Percentiles rank a stretch among this genome's conserved stretches.
These are phyloP conservation scores for Pyrrhia umbra DNA, from an alignment of 2,888 invertebrate species.

Conservation along the genomic window DNA sequence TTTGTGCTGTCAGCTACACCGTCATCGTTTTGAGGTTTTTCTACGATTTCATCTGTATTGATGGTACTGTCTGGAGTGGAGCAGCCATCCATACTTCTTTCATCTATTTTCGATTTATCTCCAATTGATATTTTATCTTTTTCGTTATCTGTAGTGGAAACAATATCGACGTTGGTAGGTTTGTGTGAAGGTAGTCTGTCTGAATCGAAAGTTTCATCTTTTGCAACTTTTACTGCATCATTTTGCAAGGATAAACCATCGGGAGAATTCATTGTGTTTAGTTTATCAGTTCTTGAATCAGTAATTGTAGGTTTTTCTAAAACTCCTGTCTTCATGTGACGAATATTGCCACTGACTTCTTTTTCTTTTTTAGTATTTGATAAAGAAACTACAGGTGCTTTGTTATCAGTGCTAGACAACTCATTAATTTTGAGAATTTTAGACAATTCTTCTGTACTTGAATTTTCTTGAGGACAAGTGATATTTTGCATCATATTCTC, in stretches of 20 bases:
- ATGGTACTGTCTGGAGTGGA: slow-evolving; percentile 82
- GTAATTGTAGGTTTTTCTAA: slow-evolving; percentile 1
- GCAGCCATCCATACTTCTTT: slow-evolving; percentile 54
- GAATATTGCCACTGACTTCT: slow-evolving; percentile 5
- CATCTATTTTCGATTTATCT: slow-evolving; percentile 44
- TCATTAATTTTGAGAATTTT: slow-evolving; percentile 57
- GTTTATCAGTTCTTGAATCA: neutral
- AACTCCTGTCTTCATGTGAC: neutral
- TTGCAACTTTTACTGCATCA: neutral
- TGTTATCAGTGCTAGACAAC: slow-evolving; percentile 17
- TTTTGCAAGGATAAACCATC: slow-evolving; percentile 1
- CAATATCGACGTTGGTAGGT: slow-evolving; percentile 67
- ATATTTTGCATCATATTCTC: slow-evolving; percentile 76
- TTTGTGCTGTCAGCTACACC: slow-evolving; percentile 77
- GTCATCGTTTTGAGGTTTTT: slow-evolving; percentile 58
- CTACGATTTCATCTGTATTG: slow-evolving; percentile 63
- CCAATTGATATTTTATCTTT: slow-evolving; percentile 26
- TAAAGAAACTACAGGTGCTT: neutral
- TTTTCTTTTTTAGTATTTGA: neutral
- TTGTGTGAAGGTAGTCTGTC: neutral
- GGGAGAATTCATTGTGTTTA: slow-evolving; percentile 9
- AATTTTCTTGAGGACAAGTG: slow-evolving; percentile 63
- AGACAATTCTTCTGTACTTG: slow-evolving; percentile 63
- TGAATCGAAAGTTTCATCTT: neutral
- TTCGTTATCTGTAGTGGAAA: slow-evolving; percentile 74